These are phyloP conservation scores for Chelmon rostratus DNA, from an alignment of 2,797 vertebrate species.

Conservation along the genomic window DNA sequence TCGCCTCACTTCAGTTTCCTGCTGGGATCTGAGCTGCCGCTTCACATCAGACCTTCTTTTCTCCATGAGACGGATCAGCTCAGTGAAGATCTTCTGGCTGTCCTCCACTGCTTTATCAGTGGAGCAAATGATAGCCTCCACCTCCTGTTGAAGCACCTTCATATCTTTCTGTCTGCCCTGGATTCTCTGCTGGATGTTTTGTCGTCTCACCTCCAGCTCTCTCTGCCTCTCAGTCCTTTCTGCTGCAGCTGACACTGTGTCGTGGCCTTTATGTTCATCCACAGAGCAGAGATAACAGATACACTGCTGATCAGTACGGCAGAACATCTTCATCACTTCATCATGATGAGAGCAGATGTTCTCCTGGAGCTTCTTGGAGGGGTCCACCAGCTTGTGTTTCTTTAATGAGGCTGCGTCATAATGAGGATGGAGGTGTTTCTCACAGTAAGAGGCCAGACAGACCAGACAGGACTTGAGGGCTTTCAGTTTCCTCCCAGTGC, in stretches of 20 bases:
- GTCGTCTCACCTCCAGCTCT: no score
- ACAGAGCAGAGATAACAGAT: neutral
- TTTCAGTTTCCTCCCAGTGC: slow-evolving; percentile 1
- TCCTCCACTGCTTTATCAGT: no score
- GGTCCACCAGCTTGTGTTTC: neutral
- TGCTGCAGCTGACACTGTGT: slow-evolving; percentile 1
- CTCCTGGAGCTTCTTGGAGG: neutral
- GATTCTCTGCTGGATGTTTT: no score
- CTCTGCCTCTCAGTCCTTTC: no score
- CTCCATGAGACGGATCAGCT: no score
- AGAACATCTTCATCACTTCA: slow-evolving; percentile 12
- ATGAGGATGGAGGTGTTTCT: neutral
- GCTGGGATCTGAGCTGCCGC: no score
- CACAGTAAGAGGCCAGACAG: neutral
- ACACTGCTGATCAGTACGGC: neutral
- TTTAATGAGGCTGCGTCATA: neutral
- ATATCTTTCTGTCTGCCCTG: no score
- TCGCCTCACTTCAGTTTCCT: no score
- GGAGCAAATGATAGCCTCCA: no score
- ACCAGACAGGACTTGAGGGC: neutral
- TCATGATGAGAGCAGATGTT: neutral
- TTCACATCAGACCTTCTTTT: no score
- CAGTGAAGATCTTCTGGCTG: no score
- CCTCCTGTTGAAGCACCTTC: no score
- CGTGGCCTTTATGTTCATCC: slow-evolving; percentile 2